Conservation (phyloP, 2,113 vertebrate species). For the Urocolius indicus region DNA sequence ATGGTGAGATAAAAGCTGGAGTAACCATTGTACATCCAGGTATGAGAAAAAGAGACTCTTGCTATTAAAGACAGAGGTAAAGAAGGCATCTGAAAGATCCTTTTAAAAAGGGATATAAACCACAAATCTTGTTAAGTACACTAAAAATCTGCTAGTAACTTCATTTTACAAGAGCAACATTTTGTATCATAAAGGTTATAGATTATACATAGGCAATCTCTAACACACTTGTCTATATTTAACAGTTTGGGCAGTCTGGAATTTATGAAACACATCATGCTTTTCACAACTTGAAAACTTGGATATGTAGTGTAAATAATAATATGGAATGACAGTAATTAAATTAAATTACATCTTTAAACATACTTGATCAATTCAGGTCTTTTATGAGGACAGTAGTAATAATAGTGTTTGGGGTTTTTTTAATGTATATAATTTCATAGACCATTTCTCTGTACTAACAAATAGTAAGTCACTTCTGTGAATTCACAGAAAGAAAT, state of each 20-base stretch:
- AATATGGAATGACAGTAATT: not conserved
- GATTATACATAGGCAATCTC: not conserved
- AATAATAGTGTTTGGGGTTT: not conserved
- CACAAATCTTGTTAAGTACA: not conserved
- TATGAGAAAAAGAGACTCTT: not conserved
- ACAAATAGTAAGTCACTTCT: not conserved
- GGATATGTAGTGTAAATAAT: not conserved
- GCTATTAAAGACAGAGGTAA: too few species aligned
- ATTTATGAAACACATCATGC: not conserved
- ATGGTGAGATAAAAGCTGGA: not conserved
- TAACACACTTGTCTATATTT: not conserved
- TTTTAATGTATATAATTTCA: not conserved
- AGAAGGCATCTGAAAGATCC: not conserved
- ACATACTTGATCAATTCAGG: not conserved
- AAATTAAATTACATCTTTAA: slow-evolving; percentile 1
- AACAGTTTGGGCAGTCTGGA: not conserved
- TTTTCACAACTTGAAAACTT: not conserved
- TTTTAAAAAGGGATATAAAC: not conserved
- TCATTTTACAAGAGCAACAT: not conserved
- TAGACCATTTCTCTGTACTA: not conserved
- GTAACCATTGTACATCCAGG: not conserved
- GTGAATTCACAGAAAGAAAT: not conserved
- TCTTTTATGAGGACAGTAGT: not conserved
- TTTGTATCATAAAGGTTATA: not conserved
- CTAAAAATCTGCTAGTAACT: not conserved